Evolutionary conservation across 37 sponge, comb jelly and placozoan genomes (phyloP).

Genomic region (Dysidea cf. avara): DNA sequence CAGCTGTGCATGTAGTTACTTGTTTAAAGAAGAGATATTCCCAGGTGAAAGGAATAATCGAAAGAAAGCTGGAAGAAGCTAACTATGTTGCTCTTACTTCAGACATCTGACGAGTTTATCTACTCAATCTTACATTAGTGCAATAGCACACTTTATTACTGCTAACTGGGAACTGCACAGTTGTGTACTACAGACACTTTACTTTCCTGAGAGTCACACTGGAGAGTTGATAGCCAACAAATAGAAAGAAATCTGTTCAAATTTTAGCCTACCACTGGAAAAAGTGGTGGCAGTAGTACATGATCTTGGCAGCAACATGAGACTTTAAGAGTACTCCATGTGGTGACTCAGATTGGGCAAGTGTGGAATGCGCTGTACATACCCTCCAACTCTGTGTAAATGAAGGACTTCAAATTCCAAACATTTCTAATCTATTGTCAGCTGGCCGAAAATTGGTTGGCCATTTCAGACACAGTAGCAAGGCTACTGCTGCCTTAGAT

Average conservation of each 20-base stretch:
- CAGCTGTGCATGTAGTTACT: neutral
- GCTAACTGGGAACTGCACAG: conserved; percentile 2
- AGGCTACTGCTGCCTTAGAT: conserved; percentile 11
- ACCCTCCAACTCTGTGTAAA: conserved; percentile 13
- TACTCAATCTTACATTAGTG: neutral
- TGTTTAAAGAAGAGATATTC: neutral
- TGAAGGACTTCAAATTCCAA: neutral
- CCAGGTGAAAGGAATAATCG: neutral
- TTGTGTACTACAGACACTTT: conserved; percentile 4
- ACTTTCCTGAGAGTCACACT: conserved; percentile 13
- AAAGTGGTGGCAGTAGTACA: neutral
- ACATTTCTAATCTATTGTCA: conserved; percentile 6
- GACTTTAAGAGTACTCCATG: neutral
- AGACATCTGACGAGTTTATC: conserved; percentile 23
- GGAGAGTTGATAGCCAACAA: conserved; percentile 8
- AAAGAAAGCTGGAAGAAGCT: neutral
- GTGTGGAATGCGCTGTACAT: conserved; percentile 2
- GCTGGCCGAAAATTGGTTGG: conserved; percentile 20
- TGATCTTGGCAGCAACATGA: conserved; percentile 3
- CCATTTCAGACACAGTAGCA: conserved; percentile 27
- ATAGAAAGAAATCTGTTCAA: neutral
- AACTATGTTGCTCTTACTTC: conserved; percentile 9
- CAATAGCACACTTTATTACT: conserved; percentile 3
- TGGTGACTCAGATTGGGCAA: conserved; percentile 8
- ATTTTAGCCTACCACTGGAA: neutral